A percentile compares a stretch with the other conserved stretches of the same genome.
These are phyloP conservation scores for Tetrax tetrax DNA, from an alignment of 2,113 vertebrate genomes.

Conservation along the genomic window DNA sequence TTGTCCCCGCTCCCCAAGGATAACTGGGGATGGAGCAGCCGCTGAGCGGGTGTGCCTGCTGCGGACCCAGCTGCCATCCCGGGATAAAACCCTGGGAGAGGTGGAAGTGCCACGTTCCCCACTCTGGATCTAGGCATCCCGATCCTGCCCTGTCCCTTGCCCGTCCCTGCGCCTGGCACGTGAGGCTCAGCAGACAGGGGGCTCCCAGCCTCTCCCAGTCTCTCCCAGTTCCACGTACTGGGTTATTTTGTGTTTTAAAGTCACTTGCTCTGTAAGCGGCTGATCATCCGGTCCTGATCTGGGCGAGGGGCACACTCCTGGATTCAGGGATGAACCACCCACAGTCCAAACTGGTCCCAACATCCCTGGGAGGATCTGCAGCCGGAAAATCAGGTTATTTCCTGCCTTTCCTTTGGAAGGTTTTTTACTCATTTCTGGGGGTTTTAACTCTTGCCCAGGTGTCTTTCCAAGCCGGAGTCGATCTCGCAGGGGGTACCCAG, in stretches of 20 bases:
- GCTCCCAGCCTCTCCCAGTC: neutral
- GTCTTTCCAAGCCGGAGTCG: neutral
- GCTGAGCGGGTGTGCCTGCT: neutral
- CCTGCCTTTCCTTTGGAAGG: neutral
- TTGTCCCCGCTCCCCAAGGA: neutral
- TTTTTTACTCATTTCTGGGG: neutral
- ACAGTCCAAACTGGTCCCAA: neutral
- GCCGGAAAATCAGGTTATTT: neutral
- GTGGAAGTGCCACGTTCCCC: neutral
- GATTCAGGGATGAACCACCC: neutral
- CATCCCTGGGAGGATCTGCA: neutral
- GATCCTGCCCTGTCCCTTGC: accelerated
- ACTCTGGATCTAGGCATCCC: too few relatives aligned
- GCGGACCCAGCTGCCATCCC: accelerated
- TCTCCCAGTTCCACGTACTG: neutral
- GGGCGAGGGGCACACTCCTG: neutral
- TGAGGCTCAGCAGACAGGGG: neutral
- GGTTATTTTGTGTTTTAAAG: neutral
- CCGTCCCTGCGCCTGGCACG: neutral
- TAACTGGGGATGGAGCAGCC: neutral
- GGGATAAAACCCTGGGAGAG: neutral
- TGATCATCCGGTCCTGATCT: neutral
- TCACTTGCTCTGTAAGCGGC: neutral
- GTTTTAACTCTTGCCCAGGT: neutral
- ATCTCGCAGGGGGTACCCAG: neutral